Percentiles rank a stretch among this genome's conserved stretches.
Conservation (phyloP, 2,888 invertebrate species). For the Lycaena phlaeas region DNA sequence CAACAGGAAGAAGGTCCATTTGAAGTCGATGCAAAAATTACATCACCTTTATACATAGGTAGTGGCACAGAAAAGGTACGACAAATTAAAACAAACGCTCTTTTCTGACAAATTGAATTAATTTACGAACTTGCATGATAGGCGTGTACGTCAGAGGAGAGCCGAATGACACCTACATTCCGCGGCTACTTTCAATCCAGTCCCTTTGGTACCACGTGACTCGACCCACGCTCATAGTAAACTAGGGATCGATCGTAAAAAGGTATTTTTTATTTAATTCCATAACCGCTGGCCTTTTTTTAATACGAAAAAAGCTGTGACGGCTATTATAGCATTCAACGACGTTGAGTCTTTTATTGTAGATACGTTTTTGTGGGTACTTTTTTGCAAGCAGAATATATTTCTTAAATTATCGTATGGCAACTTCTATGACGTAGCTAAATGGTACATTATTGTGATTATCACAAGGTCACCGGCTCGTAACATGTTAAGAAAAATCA, state of each 20-base stretch:
- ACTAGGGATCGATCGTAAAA: slow-evolving; percentile 11
- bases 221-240: slow-evolving; percentile 17
- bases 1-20: too few species aligned
- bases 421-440: too few species aligned
- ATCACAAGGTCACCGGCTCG: too few species aligned
- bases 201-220: slow-evolving; percentile 23
- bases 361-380: too few species aligned
- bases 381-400: too few species aligned
- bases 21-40: neutral
- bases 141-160: slow-evolving; percentile 33
- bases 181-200: slow-evolving; percentile 25
- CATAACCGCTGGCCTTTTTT: too few species aligned
- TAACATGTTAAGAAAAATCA: too few species aligned
- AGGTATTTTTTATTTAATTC: slow-evolving; percentile 7
- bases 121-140: slow-evolving; percentile 2
- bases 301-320: too few species aligned
- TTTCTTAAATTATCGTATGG: too few species aligned
- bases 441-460: too few species aligned
- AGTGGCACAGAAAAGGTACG: neutral
- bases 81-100: neutral
- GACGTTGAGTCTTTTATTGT: too few species aligned
- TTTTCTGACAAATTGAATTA: neutral
- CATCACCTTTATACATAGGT: neutral
- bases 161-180: slow-evolving; percentile 35
- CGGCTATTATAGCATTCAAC: too few species aligned